Conservation (phyloP, 2,888 invertebrate genomes). For the Eupithecia pulchellata region DNA sequence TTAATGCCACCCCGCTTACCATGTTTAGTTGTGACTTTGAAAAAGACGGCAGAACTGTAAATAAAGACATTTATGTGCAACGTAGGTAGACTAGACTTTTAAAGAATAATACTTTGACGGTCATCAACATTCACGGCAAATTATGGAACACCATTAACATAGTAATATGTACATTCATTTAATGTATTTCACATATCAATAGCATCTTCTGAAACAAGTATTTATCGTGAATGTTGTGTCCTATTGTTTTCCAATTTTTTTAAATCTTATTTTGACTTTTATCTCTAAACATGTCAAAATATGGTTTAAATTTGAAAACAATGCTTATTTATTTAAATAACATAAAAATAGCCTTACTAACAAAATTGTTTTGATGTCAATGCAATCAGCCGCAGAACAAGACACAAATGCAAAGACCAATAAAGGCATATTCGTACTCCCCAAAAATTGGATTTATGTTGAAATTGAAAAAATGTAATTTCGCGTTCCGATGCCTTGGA, state of each 20-base stretch:
- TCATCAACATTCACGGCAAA: conserved; percentile 59
- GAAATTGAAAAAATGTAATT: conserved; percentile 57
- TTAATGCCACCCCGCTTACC: conserved; percentile 54
- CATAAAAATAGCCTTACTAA: conserved; percentile 63
- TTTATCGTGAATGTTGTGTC: conserved; percentile 12
- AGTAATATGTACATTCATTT: neutral
- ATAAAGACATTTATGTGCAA: conserved; percentile 66
- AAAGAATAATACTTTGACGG: conserved; percentile 57
- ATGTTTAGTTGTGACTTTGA: conserved; percentile 66
- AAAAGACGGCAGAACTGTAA: conserved; percentile 55
- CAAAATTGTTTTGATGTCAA: conserved; percentile 73
- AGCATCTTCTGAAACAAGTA: neutral
- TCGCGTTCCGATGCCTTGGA: conserved; percentile 67
- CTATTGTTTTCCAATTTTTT: conserved; percentile 68
- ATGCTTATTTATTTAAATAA: conserved; percentile 42
- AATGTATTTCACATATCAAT: neutral
- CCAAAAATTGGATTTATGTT: conserved; percentile 80
- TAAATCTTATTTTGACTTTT: conserved; percentile 18
- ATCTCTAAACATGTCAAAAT: neutral
- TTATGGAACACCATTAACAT: neutral
- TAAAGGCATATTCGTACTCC: conserved; percentile 51
- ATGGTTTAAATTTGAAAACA: conserved; percentile 66
- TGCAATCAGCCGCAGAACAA: conserved; percentile 71
- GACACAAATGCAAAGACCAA: conserved; percentile 55
- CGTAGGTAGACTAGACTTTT: conserved; percentile 76